Percentiles rank a stretch among this genome's conserved stretches.
Evolutionary conservation across 2,888 invertebrate genomes (phyloP).

Genomic region (Nasonia oneida): DNA sequence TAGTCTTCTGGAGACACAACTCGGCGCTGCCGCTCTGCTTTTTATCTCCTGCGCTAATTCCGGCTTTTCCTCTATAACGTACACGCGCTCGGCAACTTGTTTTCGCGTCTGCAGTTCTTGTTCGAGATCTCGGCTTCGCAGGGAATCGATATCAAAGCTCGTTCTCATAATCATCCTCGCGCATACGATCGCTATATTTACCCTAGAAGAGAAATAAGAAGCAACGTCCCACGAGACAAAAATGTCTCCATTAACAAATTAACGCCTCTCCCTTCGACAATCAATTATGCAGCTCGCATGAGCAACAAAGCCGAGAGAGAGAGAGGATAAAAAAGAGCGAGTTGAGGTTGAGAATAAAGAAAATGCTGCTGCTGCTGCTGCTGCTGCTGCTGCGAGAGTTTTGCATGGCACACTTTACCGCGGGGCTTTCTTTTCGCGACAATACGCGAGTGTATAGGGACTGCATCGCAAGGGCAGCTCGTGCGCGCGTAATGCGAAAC

Average conservation of each 20-base stretch:
- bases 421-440: conserved; percentile 68
- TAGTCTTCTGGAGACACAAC: conserved; percentile 31
- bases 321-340: not conserved
- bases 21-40: not conserved
- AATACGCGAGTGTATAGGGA: conserved; percentile 68
- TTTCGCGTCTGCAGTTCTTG: conserved; percentile 32
- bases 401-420: conserved; percentile 67
- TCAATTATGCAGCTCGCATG: not conserved
- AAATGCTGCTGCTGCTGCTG: not conserved
- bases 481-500: conserved; percentile 71
- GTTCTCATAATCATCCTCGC: too few relatives aligned
- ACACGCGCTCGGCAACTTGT: not conserved
- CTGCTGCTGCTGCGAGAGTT: not conserved
- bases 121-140: conserved; percentile 50
- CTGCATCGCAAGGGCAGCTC: conserved; percentile 3
- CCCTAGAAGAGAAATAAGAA: not conserved
- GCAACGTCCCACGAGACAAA: not conserved
- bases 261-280: not conserved
- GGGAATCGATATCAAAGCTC: conserved; percentile 26
- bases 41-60: not conserved
- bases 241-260: conserved; percentile 20
- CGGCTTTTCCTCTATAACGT: not conserved
- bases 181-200: not conserved
- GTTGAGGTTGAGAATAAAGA: not conserved
- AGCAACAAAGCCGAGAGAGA: not conserved